These are phyloP conservation scores for Drosophila azteca DNA, from an alignment of 1,140 invertebrate species.

Conservation along the genomic window DNA sequence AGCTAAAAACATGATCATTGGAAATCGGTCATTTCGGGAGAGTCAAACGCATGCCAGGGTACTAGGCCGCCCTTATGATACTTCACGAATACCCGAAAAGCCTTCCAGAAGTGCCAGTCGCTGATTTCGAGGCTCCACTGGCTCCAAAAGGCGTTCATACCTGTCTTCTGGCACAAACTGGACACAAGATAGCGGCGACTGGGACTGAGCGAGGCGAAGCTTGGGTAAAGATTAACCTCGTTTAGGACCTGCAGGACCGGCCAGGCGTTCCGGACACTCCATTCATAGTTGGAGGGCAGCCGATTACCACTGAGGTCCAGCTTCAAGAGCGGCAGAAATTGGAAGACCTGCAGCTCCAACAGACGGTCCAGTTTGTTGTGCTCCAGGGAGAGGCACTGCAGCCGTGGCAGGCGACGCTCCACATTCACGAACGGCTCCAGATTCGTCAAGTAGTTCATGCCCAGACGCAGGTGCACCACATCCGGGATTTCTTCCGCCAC, in stretches of 20 bases:
- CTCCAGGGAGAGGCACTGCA: slow-evolving; percentile 37
- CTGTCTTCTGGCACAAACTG: no score
- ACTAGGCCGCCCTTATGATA: no score
- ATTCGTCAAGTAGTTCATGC: slow-evolving; percentile 35
- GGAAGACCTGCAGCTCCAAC: slow-evolving; percentile 11
- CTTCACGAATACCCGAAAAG: no score
- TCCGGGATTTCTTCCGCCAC: slow-evolving; percentile 28
- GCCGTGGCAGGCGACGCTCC: slow-evolving; percentile 25
- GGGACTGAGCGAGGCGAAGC: no score
- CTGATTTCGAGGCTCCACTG: no score
- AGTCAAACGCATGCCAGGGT: no score
- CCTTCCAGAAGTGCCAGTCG: no score
- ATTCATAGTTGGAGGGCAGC: slow-evolving; percentile 36
- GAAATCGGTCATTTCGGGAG: no score
- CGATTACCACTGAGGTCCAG: slow-evolving; percentile 33
- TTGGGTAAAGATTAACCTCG: neutral
- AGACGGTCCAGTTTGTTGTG: slow-evolving; percentile 30
- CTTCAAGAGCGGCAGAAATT: slow-evolving; percentile 16
- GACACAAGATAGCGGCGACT: no score
- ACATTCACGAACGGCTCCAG: slow-evolving; percentile 23
- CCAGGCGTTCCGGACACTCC: slow-evolving; percentile 11
- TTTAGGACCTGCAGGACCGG: slow-evolving; percentile 31
- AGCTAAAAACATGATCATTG: no score
- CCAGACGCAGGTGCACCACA: slow-evolving; percentile 30
- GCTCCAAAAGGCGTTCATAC: no score